These are phyloP conservation scores for Serilophus lunatus DNA, from an alignment of 2,113 vertebrate species.

Conservation along the genomic window DNA sequence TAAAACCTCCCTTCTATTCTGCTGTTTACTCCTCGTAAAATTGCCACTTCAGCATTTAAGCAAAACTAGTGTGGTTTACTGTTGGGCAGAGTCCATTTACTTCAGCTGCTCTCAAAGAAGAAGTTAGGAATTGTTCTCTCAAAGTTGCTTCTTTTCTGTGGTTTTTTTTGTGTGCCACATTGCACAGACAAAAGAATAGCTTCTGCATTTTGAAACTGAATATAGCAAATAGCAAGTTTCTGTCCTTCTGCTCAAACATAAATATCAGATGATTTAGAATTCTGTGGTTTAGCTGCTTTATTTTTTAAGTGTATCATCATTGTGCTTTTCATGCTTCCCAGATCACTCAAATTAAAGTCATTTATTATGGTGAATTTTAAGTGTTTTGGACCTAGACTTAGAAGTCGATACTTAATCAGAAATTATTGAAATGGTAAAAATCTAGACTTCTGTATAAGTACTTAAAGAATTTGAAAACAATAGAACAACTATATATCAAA, in stretches of 20 bases:
- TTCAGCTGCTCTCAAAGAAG: neutral
- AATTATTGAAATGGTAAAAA: neutral
- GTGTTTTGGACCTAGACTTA: neutral
- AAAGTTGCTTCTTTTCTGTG: neutral
- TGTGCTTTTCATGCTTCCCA: neutral
- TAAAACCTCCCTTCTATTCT: neutral
- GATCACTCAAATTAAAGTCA: neutral
- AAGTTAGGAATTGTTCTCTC: neutral
- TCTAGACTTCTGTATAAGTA: neutral
- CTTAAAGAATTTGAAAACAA: neutral
- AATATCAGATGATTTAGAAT: neutral
- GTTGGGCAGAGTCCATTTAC: neutral
- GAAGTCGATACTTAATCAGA: neutral
- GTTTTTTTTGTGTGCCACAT: neutral
- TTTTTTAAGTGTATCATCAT: neutral
- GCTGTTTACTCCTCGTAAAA: neutral
- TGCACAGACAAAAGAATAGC: neutral
- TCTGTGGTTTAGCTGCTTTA: neutral
- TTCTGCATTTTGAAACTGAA: neutral
- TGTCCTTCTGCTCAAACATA: neutral
- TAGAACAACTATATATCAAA: neutral
- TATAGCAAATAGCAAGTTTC: neutral
- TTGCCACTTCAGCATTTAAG: neutral
- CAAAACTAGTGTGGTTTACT: neutral
- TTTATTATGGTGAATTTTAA: neutral